Conservation (phyloP, 1,140 invertebrate genomes). For the Megathymus violae region DNA sequence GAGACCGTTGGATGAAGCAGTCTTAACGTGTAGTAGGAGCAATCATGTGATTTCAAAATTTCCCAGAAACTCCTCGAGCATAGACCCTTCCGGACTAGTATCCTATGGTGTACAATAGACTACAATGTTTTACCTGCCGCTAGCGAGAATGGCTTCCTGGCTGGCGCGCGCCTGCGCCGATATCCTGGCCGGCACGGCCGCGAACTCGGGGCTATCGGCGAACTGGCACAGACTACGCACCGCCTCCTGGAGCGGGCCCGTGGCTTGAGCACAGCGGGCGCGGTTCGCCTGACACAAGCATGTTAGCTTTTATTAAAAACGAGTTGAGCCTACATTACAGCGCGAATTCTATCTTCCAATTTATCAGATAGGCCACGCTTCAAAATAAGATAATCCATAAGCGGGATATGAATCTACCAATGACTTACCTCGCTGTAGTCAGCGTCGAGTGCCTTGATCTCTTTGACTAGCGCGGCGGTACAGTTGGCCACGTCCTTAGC, state of each 20-base stretch:
- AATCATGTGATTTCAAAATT: too few relatives aligned
- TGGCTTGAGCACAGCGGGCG: slow-evolving; percentile 90
- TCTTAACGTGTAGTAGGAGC: too few relatives aligned
- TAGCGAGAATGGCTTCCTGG: slow-evolving; percentile 94
- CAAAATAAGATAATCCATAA: too few relatives aligned
- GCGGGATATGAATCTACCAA: too few relatives aligned
- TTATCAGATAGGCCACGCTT: too few relatives aligned
- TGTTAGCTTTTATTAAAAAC: too few relatives aligned
- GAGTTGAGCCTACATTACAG: too few relatives aligned
- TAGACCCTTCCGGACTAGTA: too few relatives aligned
- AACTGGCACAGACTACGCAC: slow-evolving; percentile 97
- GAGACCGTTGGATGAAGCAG: too few relatives aligned
- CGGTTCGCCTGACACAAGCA: slow-evolving; percentile 82
- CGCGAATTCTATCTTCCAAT: too few relatives aligned
- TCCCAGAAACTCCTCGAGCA: too few relatives aligned
- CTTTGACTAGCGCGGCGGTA: slow-evolving; percentile 96
- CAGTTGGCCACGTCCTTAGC: slow-evolving; percentile 99
- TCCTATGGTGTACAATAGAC: too few relatives aligned
- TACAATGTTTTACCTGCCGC: slow-evolving; percentile 85
- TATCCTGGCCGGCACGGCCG: slow-evolving; percentile 95
- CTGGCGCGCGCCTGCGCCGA: slow-evolving; percentile 89
- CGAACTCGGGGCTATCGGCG: slow-evolving; percentile 96
- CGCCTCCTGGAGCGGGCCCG: slow-evolving; percentile 93
- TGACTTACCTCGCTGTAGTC: slow-evolving; percentile 92
- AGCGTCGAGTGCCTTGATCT: slow-evolving; percentile 96